These are phyloP conservation scores for Myotis findleyi DNA, from an alignment of 2,797 vertebrate species.

Conservation along the genomic window DNA sequence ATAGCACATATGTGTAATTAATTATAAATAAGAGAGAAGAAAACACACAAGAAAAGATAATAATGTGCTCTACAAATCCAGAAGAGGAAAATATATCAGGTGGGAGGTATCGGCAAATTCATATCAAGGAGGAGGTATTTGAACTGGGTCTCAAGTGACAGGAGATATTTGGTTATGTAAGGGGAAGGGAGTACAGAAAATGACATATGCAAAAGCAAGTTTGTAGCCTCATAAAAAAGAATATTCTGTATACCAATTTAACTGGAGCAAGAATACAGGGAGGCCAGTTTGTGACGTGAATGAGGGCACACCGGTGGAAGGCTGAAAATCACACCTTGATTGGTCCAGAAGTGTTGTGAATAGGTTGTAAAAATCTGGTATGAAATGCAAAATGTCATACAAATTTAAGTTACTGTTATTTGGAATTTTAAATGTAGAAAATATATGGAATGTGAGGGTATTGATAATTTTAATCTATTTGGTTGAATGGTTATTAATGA, in stretches of 20 bases:
- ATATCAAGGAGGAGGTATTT: neutral
- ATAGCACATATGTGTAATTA: neutral
- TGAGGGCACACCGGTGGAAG: neutral
- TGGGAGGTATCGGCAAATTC: neutral
- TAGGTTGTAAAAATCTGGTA: neutral
- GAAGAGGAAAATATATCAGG: neutral
- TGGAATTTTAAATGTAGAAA: neutral
- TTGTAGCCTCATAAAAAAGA: neutral
- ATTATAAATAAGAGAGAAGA: neutral
- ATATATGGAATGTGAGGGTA: neutral
- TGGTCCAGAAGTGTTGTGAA: neutral
- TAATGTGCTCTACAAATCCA: neutral
- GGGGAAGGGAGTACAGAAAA: neutral
- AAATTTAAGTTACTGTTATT: neutral
- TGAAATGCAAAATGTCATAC: neutral
- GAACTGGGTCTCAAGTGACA: neutral
- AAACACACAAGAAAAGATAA: neutral
- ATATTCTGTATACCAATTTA: neutral
- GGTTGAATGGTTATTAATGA: neutral
- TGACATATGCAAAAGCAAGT: neutral
- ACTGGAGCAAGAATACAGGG: neutral
- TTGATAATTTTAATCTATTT: neutral
- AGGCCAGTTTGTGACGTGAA: neutral
- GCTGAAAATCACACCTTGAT: neutral
- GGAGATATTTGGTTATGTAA: neutral